A percentile compares a stretch with the other conserved stretches of the same genome.
Evolutionary conservation across 2,113 vertebrate genomes (phyloP).

Genomic region (Passer domesticus): DNA sequence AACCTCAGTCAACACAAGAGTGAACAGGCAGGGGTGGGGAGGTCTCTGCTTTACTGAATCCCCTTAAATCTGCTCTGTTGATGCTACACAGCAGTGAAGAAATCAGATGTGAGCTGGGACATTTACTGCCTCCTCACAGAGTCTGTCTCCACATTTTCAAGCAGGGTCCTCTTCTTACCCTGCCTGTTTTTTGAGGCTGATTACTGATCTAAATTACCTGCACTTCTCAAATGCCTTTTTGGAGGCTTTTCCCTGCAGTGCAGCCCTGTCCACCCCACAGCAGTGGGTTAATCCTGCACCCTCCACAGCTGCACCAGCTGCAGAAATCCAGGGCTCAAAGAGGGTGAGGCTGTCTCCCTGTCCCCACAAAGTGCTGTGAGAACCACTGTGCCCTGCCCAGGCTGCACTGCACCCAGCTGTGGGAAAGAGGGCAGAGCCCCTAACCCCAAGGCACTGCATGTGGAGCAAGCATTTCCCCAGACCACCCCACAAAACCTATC

Average conservation of each 20-base stretch:
- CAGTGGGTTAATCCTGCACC: not conserved
- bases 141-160: not conserved
- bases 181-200: not conserved
- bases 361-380: not conserved
- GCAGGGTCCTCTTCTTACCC: not conserved
- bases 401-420: rapidly evolving
- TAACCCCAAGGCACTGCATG: not conserved
- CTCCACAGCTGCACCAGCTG: not conserved
- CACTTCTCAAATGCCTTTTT: not conserved
- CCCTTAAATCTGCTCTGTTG: not conserved
- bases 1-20: not conserved
- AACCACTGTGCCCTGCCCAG: not conserved
- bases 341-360: not conserved
- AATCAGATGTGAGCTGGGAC: not conserved
- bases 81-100: not conserved
- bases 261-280: not conserved
- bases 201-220: not conserved
- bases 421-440: not conserved
- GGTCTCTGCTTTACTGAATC: not conserved
- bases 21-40: not conserved
- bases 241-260: not conserved
- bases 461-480: not conserved
- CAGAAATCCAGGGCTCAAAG: not conserved
- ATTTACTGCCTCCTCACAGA: not conserved
- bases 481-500: not conserved